Evolutionary conservation across 2,113 vertebrate genomes (phyloP), one percentile per base, ranked within the genome.

Genomic region (Australoheros scitulus): DNA sequence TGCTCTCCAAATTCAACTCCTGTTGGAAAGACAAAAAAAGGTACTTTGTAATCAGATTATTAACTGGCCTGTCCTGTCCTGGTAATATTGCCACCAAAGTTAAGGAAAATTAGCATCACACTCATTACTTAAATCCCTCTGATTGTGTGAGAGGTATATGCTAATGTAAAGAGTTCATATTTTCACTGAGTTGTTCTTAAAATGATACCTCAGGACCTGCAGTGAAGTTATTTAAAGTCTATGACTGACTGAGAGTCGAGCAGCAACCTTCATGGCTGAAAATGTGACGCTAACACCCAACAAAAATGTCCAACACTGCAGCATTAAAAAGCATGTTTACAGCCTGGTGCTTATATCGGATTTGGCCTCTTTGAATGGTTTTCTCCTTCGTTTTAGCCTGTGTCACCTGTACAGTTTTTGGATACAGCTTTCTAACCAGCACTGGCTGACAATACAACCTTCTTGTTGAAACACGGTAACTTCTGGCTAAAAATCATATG

Each of bases 1-100:
- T 96, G 93, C 95, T 97, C 90, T 97, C 97, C 88, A 93, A 93
- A 76, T 91, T 96, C 92, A 97, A 97, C 89, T 97, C 97, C 96
- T 97, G 91, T 77, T 75, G 38, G 1, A 13, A 11, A 34, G 0
- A 22, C 5, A 82, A n/a, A 82, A n/a, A 11, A 43, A 55, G 55
- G 0, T 11, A 70, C 4, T 18, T n/a, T 0, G 26, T 0, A 3
- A 26, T 55, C 26, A n/a, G 11, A 34, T 55, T 72, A 32, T 72
- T 55, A n/a, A 14, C 26, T n/a, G 11, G 20, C 47, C 47, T 26
- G 29, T 50, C 15, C 64, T 0, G 18, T 2, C 0, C 5, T 70
- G 43, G 43, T 47, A 47, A 47, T 11, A 15, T 2, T 15, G 14
- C 14, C 11, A 43, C 11, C 3, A 11, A 43, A 43, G 41, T 50